phyloP scores from a whole-genome alignment of 23 tunicate genomes.

The Oikopleura dioica region DNA sequence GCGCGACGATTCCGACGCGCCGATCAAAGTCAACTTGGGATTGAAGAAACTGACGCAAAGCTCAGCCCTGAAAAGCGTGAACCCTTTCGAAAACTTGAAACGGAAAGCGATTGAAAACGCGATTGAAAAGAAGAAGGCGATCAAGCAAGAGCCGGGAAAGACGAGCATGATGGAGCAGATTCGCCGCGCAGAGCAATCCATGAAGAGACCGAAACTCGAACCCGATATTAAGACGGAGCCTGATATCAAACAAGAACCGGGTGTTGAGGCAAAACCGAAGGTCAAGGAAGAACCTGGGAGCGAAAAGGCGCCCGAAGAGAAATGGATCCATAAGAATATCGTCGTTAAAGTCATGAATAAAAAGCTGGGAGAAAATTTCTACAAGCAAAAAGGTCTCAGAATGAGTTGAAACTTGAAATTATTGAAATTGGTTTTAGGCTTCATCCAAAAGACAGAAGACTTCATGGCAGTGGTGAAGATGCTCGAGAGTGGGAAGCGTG shows the following conservation, averaged over 20 bases:
- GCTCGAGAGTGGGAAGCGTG: neutral
- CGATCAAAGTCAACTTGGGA: neutral
- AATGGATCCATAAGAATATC: neutral
- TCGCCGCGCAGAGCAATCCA: neutral
- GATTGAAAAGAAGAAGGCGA: too few species aligned
- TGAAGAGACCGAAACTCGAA: neutral
- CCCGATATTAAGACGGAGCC: neutral
- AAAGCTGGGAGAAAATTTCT: conserved; percentile 2
- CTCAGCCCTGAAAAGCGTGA: too few species aligned
- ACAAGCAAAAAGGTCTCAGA: conserved; percentile 10
- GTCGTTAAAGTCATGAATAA: conserved; percentile 3
- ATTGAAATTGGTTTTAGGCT: too few species aligned
- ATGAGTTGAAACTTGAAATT: too few species aligned
- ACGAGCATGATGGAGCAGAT: neutral
- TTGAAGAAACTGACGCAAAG: too few species aligned
- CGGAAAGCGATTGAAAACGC: too few species aligned
- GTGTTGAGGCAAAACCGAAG: neutral
- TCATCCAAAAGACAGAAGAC: neutral
- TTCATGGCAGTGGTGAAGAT: neutral
- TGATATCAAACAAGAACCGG: too few species aligned
- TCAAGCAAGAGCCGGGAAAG: neutral
- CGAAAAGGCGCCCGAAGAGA: neutral
- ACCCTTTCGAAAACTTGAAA: too few species aligned
- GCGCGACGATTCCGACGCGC: neutral
- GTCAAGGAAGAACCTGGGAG: neutral